Percentiles rank a stretch among this genome's conserved stretches.
phyloP scores from a whole-genome alignment of 2,797 vertebrate species.

The Falco berigora region DNA sequence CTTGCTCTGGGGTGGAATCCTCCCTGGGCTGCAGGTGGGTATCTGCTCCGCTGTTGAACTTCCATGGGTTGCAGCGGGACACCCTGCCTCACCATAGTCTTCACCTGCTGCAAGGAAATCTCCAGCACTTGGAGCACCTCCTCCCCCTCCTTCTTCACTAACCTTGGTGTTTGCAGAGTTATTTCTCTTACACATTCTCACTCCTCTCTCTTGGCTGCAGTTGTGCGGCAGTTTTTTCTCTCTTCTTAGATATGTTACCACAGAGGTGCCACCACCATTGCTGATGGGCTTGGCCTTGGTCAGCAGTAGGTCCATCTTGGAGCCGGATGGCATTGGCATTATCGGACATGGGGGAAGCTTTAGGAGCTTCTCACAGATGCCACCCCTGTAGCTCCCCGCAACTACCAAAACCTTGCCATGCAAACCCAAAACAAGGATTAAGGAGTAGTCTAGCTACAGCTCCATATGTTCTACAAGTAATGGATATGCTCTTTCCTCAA shows the following conservation, averaged over 20 bases:
- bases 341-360: background rate
- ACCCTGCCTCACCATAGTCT: too few relatives aligned
- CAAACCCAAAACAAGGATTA: background rate
- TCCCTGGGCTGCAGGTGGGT: background rate
- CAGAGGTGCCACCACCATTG: too few relatives aligned
- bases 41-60: too few relatives aligned
- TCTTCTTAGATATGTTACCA: background rate
- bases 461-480: background rate
- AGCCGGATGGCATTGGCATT: background rate
- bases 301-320: background rate
- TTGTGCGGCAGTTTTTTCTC: background rate
- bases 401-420: background rate
- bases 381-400: too few relatives aligned
- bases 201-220: background rate
- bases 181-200: background rate
- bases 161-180: background rate
- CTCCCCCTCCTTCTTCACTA: background rate
- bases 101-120: too few relatives aligned
- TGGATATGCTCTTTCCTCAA: background rate
- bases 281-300: too few relatives aligned
- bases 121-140: background rate
- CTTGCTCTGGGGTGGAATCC: too few relatives aligned
- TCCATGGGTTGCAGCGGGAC: background rate
- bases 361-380: background rate
- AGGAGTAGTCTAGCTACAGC: background rate